Conservation (phyloP, 1,140 invertebrate genomes). For the Zophobas atratus region DNA sequence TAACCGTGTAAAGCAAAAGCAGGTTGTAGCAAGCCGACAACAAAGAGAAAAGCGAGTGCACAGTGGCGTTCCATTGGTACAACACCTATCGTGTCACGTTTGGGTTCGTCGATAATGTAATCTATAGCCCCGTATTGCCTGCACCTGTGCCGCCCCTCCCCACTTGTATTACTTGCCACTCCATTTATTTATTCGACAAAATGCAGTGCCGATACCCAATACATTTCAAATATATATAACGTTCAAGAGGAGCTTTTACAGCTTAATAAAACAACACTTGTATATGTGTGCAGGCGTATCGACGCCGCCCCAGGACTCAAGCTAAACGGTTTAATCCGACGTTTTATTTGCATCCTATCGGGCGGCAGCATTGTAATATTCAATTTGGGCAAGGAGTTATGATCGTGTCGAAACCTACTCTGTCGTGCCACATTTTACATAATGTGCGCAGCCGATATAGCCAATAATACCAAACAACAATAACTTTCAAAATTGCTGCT, state of each 20-base stretch:
- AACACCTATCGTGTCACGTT: constrained; percentile 50
- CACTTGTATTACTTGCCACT: constrained; percentile 54
- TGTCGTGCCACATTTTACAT: constrained; percentile 30
- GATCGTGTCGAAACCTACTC: constrained; percentile 30
- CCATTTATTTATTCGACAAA: constrained; percentile 55
- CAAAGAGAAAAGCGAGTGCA: constrained; percentile 26
- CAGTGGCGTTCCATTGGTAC: constrained; percentile 43
- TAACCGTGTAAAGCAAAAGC: constrained; percentile 48
- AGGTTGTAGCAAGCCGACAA: constrained; percentile 1
- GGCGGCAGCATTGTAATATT: constrained; percentile 38
- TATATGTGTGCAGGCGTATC: constrained; percentile 34
- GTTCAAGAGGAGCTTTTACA: constrained; percentile 45
- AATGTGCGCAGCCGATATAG: constrained; percentile 10
- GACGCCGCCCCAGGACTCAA: constrained; percentile 30
- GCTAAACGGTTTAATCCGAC: constrained; percentile 32
- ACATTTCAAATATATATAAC: constrained; percentile 55
- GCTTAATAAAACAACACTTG: constrained; percentile 51
- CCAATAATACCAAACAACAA: constrained; percentile 35
- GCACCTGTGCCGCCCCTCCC: constrained; percentile 49
- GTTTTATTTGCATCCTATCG: constrained; percentile 40
- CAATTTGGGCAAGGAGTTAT: constrained; percentile 31
- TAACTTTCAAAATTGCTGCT: constrained; percentile 21
- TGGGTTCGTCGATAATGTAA: constrained; percentile 58
- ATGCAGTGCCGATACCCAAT: constrained; percentile 51
- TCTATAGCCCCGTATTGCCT: constrained; percentile 52